Conservation (phyloP, 2,113 vertebrate genomes). For the Romanogobio albipinnatus region DNA sequence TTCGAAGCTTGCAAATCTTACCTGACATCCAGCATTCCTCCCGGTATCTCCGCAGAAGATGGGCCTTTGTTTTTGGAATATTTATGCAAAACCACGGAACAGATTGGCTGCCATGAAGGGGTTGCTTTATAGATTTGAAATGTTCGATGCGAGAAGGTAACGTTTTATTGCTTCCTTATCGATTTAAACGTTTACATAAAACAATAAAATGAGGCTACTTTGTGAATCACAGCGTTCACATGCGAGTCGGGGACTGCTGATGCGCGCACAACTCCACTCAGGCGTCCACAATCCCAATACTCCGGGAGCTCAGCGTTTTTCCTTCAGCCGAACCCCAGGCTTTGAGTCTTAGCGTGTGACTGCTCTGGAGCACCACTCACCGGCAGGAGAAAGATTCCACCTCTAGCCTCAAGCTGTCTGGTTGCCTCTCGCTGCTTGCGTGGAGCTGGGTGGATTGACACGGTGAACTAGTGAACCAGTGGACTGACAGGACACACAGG, state of each 20-base stretch:
- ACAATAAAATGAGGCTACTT: neutral
- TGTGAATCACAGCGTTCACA: conserved; percentile 9
- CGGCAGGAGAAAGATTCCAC: conserved; percentile 58
- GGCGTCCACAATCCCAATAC: conserved; percentile 4
- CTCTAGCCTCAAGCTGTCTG: conserved; percentile 54
- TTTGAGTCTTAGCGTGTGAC: conserved; percentile 38
- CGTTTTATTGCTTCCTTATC: conserved; percentile 18
- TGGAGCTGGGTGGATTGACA: conserved; percentile 58
- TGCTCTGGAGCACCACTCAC: conserved; percentile 55
- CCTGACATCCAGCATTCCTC: conserved; percentile 72
- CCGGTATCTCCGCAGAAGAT: conserved; percentile 48
- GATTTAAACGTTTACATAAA: conserved; percentile 5
- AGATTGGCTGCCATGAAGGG: conserved; percentile 31
- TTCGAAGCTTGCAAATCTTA: conserved; percentile 71
- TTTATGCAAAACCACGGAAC: conserved; percentile 49
- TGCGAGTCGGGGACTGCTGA: neutral
- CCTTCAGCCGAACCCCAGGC: conserved; percentile 47
- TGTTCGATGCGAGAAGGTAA: neutral
- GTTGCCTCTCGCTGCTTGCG: conserved; percentile 51
- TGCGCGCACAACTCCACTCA: neutral
- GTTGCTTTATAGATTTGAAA: conserved; percentile 28
- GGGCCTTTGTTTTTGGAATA: conserved; percentile 51
- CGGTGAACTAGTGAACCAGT: conserved; percentile 60
- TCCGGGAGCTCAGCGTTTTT: conserved; percentile 38
- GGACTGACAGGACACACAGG: conserved; percentile 60